Percentiles rank a stretch among this genome's conserved stretches.
These are phyloP conservation scores for Lepetodrilus schrolli DNA, from an alignment of 2,888 invertebrate species.

Conservation along the genomic window DNA sequence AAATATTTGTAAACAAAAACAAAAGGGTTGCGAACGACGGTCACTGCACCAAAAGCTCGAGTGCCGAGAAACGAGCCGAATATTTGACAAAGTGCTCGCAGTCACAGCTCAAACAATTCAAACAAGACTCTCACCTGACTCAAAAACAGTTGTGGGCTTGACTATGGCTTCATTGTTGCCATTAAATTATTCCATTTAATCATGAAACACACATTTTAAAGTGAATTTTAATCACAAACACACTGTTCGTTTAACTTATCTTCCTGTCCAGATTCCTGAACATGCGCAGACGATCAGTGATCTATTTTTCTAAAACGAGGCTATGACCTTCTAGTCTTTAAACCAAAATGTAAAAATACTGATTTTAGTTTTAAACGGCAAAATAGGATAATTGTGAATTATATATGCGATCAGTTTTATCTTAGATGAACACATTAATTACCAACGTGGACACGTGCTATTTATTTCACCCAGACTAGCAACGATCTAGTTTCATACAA, in stretches of 20 bases:
- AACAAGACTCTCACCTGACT: constrained; percentile 8
- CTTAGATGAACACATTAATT: no score
- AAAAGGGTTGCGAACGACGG: constrained; percentile 7
- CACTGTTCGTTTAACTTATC: constrained; percentile 25
- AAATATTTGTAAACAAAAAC: constrained; percentile 19
- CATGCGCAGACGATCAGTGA: constrained; percentile 24
- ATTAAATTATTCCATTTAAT: not conserved
- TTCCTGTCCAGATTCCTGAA: constrained; percentile 23
- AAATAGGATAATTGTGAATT: not conserved
- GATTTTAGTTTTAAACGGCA: not conserved
- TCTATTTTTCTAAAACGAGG: constrained; percentile 26
- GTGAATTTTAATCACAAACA: constrained; percentile 5
- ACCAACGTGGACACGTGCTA: no score
- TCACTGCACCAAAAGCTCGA: not conserved
- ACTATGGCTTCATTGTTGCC: constrained; percentile 4
- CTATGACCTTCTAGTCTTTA: constrained; percentile 21
- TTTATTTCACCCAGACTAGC: not conserved
- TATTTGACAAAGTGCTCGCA: constrained; percentile 18
- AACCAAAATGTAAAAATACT: no score
- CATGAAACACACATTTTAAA: not conserved
- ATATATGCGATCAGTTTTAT: no score
- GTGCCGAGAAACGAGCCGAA: constrained; percentile 8
- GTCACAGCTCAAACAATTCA: not conserved
- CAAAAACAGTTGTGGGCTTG: not conserved
- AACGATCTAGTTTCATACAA: not conserved